Percentiles rank a stretch among this genome's conserved stretches.
These are phyloP conservation scores for Anagyrus pseudococci DNA, from an alignment of 2,888 invertebrate species.

Conservation along the genomic window DNA sequence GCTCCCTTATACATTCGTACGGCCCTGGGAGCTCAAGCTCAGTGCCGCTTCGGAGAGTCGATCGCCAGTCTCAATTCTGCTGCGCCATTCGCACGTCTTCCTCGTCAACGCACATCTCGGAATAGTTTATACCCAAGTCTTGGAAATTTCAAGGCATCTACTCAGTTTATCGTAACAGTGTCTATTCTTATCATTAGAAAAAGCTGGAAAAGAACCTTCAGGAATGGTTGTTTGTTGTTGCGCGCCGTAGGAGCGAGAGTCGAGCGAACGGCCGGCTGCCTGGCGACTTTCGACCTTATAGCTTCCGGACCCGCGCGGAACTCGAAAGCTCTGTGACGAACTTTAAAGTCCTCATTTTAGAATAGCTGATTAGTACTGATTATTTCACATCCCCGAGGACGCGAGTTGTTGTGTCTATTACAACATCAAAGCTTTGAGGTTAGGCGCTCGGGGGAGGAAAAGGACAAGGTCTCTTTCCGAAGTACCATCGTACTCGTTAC, in stretches of 20 bases:
- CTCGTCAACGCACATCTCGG: no score
- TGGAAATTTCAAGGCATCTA: no score
- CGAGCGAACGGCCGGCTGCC: slow-evolving; percentile 41
- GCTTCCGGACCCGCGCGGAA: not conserved
- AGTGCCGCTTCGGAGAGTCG: no score
- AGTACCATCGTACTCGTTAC: not conserved
- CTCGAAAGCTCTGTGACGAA: not conserved
- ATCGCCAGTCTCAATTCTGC: no score
- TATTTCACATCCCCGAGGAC: not conserved
- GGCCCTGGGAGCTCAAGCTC: no score
- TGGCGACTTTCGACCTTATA: slow-evolving; percentile 51
- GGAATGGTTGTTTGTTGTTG: no score
- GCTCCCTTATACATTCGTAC: no score
- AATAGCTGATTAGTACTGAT: not conserved
- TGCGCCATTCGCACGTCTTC: no score
- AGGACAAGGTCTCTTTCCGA: not conserved
- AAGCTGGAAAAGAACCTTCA: no score
- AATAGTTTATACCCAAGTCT: no score
- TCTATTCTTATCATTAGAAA: no score
- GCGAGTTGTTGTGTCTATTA: not conserved
- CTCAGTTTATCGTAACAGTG: no score
- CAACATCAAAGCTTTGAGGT: not conserved
- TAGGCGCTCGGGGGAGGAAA: not conserved
- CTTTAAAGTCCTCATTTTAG: not conserved
- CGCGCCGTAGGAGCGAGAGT: slow-evolving; percentile 48